Evolutionary conservation across 2,888 invertebrate species (phyloP), one percentile per base, ranked within the genome.

Genomic region (Sabatieria punctata): DNA sequence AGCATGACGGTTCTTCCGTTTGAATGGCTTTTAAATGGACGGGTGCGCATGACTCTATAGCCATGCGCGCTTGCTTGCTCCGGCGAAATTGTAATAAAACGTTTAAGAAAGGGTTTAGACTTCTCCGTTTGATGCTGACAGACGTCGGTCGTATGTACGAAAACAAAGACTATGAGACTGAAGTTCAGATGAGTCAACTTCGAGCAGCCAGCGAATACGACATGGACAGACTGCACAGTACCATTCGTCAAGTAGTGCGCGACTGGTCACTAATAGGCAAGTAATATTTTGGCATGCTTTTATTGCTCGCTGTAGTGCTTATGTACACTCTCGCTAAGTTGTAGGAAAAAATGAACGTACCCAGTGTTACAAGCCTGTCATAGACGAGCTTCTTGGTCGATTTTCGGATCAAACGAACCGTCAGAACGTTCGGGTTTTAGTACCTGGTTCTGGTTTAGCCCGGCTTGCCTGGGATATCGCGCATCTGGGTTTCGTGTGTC

Each of bases 371-470:
- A n/a, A 33, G 33, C 11, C n/a, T 33, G 11, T 33, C n/a, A 33
- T 11, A 33, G 33, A n/a, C 39, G 85, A 85, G 67, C 74, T 79
- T 46, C 65, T 71, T 15, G 73, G 77, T 49, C 88, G 80, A 65
- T 81, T 84, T 15, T 65, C 58, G 6, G 60, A 64, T 47, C 55
- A 22, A 3, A 30, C 54, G 30, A 56, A 35, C 52, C 55, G 64
- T 11, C 60, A 65, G 22, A 64, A 75, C 47, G 72, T 88, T 19
- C 78, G 77, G 57, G 76, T 93, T 45, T 68, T 95, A 49, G 88
- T 95, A 18, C 95, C 95, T 8, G 95, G 95, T 2, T 86, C 91
- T n/a, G 95, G 95, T 0, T 73, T 95, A 4, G 93, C 91, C 0
- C 73, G 97, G 49, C 73, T 97, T 1, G 85, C 89, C 0, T 91